Conservation (phyloP, 2,113 vertebrate genomes). For the Rhipidura dahli region DNA sequence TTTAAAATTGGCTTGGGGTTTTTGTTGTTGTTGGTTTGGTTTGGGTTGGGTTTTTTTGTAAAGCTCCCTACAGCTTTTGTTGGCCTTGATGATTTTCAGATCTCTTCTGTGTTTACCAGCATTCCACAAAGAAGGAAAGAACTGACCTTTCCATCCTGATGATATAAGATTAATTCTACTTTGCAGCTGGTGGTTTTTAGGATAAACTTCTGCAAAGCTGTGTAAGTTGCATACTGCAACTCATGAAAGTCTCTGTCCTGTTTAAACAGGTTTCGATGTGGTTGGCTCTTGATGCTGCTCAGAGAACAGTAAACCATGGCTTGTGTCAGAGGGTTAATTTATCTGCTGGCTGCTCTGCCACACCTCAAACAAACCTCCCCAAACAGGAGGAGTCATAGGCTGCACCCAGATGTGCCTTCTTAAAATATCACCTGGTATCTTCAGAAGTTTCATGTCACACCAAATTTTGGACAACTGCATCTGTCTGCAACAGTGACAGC, state of each 20-base stretch:
- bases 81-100: neutral
- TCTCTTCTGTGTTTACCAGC: neutral
- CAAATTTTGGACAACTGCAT: neutral
- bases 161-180: neutral
- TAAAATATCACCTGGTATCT: neutral
- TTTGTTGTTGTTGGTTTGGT: neutral
- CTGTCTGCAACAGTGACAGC: neutral
- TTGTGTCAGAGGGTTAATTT: neutral
- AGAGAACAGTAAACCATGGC: neutral
- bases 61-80: neutral
- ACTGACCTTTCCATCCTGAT: neutral
- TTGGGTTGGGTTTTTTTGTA: neutral
- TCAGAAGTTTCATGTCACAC: neutral
- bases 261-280: neutral
- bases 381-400: neutral
- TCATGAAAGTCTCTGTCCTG: neutral
- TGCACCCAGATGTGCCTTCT: neutral
- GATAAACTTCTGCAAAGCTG: conserved; percentile 33
- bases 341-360: neutral
- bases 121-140: neutral
- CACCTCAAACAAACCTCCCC: neutral
- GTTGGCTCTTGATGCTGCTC: neutral
- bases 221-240: neutral
- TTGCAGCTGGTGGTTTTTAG: neutral
- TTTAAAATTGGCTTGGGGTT: neutral